Percentiles rank a stretch among this genome's conserved stretches.
phyloP scores from a whole-genome alignment of 2,113 vertebrate genomes.

The Rutilus rutilus region DNA sequence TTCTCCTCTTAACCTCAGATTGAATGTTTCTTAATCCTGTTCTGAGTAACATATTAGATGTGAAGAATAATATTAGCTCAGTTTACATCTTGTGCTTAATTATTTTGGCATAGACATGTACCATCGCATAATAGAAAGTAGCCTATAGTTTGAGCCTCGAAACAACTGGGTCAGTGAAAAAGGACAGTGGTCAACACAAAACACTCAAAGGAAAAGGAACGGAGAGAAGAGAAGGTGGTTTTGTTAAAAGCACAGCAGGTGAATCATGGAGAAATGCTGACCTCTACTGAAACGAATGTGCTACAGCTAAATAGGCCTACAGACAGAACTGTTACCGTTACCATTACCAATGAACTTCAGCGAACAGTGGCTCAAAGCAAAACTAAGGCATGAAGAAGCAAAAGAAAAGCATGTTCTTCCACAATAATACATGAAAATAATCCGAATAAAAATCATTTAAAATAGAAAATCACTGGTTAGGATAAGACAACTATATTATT shows the following conservation, averaged over 20 bases:
- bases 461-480: no score
- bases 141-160: neutral
- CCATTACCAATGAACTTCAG: neutral
- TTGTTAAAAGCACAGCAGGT: neutral
- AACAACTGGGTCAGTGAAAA: neutral
- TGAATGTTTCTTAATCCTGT: conserved; percentile 7
- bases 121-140: neutral
- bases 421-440: no score
- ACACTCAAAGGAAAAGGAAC: neutral
- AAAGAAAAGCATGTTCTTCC: neutral
- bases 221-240: no score
- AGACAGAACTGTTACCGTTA: conserved; percentile 59
- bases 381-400: neutral
- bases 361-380: neutral
- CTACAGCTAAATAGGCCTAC: conserved; percentile 89
- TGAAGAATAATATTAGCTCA: neutral
- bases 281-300: conserved; percentile 64
- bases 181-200: neutral
- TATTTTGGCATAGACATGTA: neutral
- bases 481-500: no score
- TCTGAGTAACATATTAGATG: neutral
- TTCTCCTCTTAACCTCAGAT: conserved; percentile 41
- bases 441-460: no score
- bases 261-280: conserved; percentile 69
- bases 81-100: neutral